Percentiles rank a stretch among this genome's conserved stretches.
These are phyloP conservation scores for Amiota mariae DNA, from an alignment of 2,888 invertebrate genomes.

Conservation along the genomic window DNA sequence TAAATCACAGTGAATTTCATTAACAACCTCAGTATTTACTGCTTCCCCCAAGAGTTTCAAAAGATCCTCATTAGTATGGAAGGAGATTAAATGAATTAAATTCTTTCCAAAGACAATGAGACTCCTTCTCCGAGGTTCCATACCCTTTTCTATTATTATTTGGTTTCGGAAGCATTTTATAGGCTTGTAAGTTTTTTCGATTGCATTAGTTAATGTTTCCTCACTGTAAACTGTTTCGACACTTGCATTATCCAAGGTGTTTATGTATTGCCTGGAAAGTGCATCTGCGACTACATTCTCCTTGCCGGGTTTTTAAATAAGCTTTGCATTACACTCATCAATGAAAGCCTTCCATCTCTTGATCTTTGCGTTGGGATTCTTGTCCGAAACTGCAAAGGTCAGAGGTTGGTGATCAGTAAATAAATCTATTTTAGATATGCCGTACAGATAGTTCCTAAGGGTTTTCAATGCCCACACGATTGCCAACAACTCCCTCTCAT, in stretches of 20 bases:
- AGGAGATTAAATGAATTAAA: no score
- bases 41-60: no score
- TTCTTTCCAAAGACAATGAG: no score
- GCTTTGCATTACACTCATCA: not conserved
- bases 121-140: no score
- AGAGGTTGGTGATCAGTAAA: constrained; percentile 7
- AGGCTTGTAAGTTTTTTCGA: constrained; percentile 3
- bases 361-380: constrained; percentile 13
- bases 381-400: constrained; percentile 8
- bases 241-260: not conserved
- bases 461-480: not conserved
- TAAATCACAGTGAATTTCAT: no score
- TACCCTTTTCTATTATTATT: no score
- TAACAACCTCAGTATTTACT: no score
- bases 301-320: not conserved
- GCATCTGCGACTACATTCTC: not conserved
- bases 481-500: not conserved
- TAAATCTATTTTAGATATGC: not conserved
- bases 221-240: constrained; percentile 3
- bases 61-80: no score
- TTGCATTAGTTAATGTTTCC: not conserved
- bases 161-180: not conserved
- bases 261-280: not conserved
- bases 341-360: constrained; percentile 8
- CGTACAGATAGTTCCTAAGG: not conserved